Evolutionary conservation across 2,888 invertebrate genomes (phyloP).

Genomic region (Yponomeuta sedellus): DNA sequence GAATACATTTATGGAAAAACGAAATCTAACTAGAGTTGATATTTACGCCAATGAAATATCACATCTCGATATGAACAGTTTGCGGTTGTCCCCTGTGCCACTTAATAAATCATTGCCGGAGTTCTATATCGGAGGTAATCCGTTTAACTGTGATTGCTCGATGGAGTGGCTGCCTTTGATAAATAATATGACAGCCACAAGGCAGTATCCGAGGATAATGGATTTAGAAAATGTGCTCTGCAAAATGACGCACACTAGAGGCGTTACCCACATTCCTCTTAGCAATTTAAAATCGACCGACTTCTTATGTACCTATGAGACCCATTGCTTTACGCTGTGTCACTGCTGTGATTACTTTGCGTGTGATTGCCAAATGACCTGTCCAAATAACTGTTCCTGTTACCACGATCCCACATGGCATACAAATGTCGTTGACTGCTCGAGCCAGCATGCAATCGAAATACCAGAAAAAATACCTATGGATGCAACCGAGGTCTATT

Average conservation of each 20-base stretch:
- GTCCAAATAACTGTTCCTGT: constrained; percentile 94
- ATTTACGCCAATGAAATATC: constrained; percentile 92
- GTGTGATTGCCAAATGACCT: constrained; percentile 98
- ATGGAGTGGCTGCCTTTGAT: constrained; percentile 96
- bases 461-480: constrained; percentile 93
- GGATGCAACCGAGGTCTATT: constrained; percentile 94
- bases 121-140: constrained; percentile 94
- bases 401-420: constrained; percentile 96
- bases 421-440: constrained; percentile 94
- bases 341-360: constrained; percentile 97
- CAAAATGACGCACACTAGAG: constrained; percentile 88
- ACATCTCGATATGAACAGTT: constrained; percentile 87
- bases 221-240: constrained; percentile 92
- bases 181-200: constrained; percentile 88
- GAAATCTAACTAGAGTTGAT: constrained; percentile 89
- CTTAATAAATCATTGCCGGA: constrained; percentile 87
- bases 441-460: constrained; percentile 83
- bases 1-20: constrained; percentile 91
- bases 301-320: constrained; percentile 93
- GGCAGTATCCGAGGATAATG: constrained; percentile 91
- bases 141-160: constrained; percentile 95
- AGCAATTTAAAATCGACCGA: constrained; percentile 86
- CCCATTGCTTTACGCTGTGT: constrained; percentile 94
- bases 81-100: constrained; percentile 85
- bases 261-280: constrained; percentile 85